Conservation (phyloP, 1,140 invertebrate species). For the Chironomus tepperi region DNA sequence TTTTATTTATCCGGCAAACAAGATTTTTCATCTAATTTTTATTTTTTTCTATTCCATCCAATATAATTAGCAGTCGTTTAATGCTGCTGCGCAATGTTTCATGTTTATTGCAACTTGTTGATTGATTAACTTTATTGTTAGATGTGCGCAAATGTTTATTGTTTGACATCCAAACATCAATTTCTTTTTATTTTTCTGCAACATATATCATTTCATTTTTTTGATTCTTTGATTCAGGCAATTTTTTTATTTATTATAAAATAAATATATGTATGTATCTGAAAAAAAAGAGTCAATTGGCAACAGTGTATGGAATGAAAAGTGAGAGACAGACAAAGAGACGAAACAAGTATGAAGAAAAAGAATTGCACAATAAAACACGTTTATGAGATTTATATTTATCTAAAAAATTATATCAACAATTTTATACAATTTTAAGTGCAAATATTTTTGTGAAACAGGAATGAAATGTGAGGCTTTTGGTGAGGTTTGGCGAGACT, state of each 20-base stretch:
- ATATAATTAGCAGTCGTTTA: too few species aligned
- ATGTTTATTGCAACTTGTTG: too few species aligned
- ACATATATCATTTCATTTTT: background rate
- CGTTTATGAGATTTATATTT: conserved; percentile 3
- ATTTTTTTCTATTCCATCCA: too few species aligned
- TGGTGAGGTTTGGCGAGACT: too few species aligned
- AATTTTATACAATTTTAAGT: background rate
- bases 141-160: background rate
- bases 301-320: background rate
- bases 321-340: background rate
- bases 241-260: too few species aligned
- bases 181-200: background rate
- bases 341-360: background rate
- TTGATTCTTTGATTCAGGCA: too few species aligned
- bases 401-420: background rate
- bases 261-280: background rate
- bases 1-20: too few species aligned
- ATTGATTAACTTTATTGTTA: too few species aligned
- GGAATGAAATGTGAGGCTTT: too few species aligned
- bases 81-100: too few species aligned
- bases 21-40: too few species aligned
- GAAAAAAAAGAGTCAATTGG: background rate
- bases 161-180: background rate
- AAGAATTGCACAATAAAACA: conserved; percentile 14
- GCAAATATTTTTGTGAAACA: too few species aligned